phyloP scores from a whole-genome alignment of 2,113 vertebrate species.

The Aptenodytes forsteri region DNA sequence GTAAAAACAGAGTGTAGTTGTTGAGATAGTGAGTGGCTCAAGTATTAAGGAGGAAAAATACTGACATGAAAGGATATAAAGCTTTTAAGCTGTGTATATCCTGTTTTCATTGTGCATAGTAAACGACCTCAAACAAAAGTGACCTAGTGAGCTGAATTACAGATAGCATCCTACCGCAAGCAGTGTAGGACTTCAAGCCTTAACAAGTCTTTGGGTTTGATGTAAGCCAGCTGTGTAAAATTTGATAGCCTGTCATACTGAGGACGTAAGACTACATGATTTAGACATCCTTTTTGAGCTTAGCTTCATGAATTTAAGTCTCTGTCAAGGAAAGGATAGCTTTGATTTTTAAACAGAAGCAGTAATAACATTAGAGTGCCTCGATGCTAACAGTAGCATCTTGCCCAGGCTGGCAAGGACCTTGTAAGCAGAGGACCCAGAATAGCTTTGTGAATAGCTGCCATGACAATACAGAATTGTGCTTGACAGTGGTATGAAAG shows the following conservation, averaged over 20 bases:
- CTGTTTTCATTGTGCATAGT: neutral
- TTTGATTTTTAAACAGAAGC: neutral
- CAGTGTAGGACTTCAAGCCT: neutral
- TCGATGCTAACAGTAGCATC: neutral
- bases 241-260: neutral
- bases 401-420: neutral
- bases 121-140: neutral
- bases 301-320: neutral
- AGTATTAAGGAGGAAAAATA: neutral
- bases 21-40: neutral
- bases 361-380: neutral
- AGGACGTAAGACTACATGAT: neutral
- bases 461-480: neutral
- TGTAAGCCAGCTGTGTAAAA: neutral
- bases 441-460: neutral
- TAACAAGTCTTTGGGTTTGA: neutral
- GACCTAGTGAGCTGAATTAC: neutral
- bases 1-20: neutral
- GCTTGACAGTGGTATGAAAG: neutral
- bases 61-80: neutral
- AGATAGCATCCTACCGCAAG: neutral
- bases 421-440: neutral
- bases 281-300: neutral
- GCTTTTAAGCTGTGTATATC: neutral
- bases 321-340: neutral